phyloP scores from a whole-genome alignment of 2,113 vertebrate species.

The Cebidichthys violaceus region DNA sequence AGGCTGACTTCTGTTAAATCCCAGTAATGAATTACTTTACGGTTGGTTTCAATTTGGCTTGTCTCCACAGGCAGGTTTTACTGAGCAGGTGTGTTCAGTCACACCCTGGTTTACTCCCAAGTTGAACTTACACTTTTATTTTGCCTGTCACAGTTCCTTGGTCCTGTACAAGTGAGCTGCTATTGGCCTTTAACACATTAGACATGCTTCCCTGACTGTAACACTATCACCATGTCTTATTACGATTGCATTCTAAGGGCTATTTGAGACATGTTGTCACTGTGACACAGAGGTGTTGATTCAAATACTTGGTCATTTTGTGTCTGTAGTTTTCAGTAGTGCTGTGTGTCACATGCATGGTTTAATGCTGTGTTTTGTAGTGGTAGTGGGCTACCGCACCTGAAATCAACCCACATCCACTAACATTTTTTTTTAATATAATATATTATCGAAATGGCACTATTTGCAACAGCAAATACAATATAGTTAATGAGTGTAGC shows the following conservation, averaged over 20 bases:
- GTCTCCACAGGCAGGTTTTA: background rate
- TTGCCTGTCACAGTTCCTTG: too few relatives aligned
- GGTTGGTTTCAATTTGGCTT: background rate
- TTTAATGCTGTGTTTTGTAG: background rate
- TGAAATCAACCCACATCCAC: background rate
- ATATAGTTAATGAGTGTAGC: background rate
- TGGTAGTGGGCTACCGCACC: background rate
- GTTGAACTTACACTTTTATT: background rate
- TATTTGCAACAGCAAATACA: background rate
- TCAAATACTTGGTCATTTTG: background rate
- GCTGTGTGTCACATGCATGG: background rate
- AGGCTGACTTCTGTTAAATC: background rate
- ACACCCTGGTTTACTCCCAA: background rate
- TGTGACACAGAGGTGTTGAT: background rate
- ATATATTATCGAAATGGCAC: too few relatives aligned
- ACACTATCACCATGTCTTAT: background rate
- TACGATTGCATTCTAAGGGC: too few relatives aligned
- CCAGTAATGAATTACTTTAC: background rate
- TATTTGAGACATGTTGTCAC: background rate
- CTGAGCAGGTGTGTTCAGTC: slow-evolving; percentile 9
- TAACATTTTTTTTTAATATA: too few relatives aligned
- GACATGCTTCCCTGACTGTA: background rate
- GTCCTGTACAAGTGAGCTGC: background rate
- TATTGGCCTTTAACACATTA: background rate
- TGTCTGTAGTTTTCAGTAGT: background rate